phyloP scores from a whole-genome alignment of 1,140 invertebrate genomes.

The Drosophila prosaltans region DNA sequence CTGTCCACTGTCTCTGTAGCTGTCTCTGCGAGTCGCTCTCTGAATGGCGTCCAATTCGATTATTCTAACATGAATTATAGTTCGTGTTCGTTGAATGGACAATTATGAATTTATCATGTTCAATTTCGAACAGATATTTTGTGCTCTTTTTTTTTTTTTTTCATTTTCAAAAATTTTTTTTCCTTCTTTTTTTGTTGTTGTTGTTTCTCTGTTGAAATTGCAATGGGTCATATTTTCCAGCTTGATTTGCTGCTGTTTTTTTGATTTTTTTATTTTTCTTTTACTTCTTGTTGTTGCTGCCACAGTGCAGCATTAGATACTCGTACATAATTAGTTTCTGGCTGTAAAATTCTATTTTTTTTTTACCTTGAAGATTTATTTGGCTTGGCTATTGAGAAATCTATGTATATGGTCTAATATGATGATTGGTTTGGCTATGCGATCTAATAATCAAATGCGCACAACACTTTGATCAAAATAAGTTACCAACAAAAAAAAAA shows the following conservation, averaged over 20 bases:
- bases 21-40: conserved; percentile 33
- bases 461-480: background rate
- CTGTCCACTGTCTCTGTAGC: conserved; percentile 7
- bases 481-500: background rate
- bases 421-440: background rate
- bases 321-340: conserved; percentile 70
- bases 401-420: background rate
- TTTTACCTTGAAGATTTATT: conserved; percentile 52
- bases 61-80: conserved; percentile 81
- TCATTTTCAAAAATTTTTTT: background rate
- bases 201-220: conserved; percentile 7
- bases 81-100: conserved; percentile 79
- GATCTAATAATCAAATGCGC: background rate
- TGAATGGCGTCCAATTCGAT: conserved; percentile 80
- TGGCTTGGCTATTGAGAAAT: conserved; percentile 41
- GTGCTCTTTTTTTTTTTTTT: conserved; percentile 53
- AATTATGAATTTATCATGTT: conserved; percentile 81
- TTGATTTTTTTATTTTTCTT: background rate
- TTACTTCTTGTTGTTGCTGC: conserved; percentile 6
- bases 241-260: conserved; percentile 16
- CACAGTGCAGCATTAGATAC: conserved; percentile 32
- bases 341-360: conserved; percentile 22
- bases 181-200: background rate
- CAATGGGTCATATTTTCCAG: conserved; percentile 19
- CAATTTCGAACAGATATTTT: conserved; percentile 79